phyloP scores from a whole-genome alignment of 2,113 vertebrate species.

The Heptranchias perlo region DNA sequence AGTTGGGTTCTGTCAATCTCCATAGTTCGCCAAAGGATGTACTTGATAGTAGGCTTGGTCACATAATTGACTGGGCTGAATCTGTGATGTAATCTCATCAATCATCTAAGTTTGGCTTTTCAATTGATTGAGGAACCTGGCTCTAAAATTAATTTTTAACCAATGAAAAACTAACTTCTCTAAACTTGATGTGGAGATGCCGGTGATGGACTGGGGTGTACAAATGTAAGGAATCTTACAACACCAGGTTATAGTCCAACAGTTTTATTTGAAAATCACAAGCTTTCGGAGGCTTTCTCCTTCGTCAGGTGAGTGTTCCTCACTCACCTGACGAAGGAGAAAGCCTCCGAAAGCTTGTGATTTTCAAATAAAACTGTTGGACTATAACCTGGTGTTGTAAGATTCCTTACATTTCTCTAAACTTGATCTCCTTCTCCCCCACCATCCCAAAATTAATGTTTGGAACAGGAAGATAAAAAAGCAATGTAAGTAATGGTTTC shows the following conservation, averaged over 20 bases:
- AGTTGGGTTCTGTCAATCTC: not conserved
- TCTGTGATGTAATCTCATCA: too few species aligned
- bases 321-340: too few species aligned
- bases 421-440: not conserved
- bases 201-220: too few species aligned
- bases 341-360: too few species aligned
- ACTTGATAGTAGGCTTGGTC: not conserved
- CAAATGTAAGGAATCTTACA: too few species aligned
- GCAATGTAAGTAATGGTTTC: not conserved
- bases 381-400: too few species aligned
- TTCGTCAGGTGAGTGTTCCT: too few species aligned
- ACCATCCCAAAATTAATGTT: not conserved
- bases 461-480: not conserved
- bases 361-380: too few species aligned
- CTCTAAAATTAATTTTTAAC: not conserved
- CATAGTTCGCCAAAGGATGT: not conserved
- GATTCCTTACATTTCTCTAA: too few species aligned
- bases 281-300: too few species aligned
- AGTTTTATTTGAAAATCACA: too few species aligned
- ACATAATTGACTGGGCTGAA: not conserved
- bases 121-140: not conserved
- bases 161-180: not conserved
- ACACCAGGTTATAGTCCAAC: too few species aligned
- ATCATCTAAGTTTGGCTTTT: not conserved
- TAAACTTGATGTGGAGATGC: not conserved